Base-by-base conservation (phyloP, 2,113 vertebrate species). In the Brachionichthys hirsutus region DNA sequence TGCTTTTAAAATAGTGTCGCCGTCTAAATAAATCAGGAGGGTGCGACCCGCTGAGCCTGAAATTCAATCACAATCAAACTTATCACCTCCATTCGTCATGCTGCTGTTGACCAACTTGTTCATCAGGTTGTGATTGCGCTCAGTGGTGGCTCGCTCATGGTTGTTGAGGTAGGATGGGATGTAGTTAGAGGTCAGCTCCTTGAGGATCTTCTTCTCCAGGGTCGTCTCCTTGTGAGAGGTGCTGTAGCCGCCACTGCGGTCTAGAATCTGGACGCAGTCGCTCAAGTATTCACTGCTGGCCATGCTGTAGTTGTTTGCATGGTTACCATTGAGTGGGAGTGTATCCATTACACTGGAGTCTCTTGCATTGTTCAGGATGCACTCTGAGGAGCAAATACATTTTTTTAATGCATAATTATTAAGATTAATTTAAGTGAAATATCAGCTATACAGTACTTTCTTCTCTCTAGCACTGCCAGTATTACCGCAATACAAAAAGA, bases 281-380 rank as follows among this genome's bases (percentile, higher is more conserved):
- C 94, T 95, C 91, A 99, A 85, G 92, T 98, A 99, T 83, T 99
- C 97, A 19, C 95, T 91, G 83, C 94, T 92, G 88, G 94, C 94
- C 87, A 98, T 93, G 89, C 92, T 96, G 92, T 98, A 99, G 91
- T 94, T 98, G 91, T 98, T 99, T 88, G 92, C 94, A 64, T 99
- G 96, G 94, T 97, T 98, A 91, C 97, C 97, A 88, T 99, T 99
- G 84, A 99, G 96, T 87, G 96, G 97, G 90, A 99, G 95, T 67
- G 97, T 99, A 91, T 99, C 97, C 97, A 97, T 99, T 87, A 98
- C 95, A 88, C 95, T 98, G 93, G 97, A 95, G 93, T 99, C 97
- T 89, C 96, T 95, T 78, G 95, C 94, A 91, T 98, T 99, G 94
- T 98, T 98, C 93, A 99, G 93, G 91, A 98, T 95, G 89, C 95